Evolutionary conservation across 2,888 invertebrate genomes (phyloP).

Genomic region (Hirtodrosophila cameraria): DNA sequence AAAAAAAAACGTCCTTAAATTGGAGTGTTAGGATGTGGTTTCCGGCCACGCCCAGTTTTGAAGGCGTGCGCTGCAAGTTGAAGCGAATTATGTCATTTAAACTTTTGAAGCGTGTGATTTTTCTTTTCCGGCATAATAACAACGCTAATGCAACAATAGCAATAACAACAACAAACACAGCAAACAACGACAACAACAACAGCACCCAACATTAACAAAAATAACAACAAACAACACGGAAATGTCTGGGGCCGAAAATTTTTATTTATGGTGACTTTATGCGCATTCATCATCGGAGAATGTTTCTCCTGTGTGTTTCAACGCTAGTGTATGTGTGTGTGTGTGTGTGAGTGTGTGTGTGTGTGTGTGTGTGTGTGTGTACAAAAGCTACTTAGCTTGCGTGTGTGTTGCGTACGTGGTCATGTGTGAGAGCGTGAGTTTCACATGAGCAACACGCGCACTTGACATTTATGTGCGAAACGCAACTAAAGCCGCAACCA

Average conservation of each 20-base stretch:
- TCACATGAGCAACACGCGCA: constrained; percentile 68
- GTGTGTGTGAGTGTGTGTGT: constrained; percentile 14
- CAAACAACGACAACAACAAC: constrained; percentile 11
- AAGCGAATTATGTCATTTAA: constrained; percentile 74
- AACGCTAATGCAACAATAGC: constrained; percentile 38
- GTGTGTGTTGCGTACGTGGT: constrained; percentile 50
- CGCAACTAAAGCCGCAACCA: constrained; percentile 50
- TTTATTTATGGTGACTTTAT: constrained; percentile 74
- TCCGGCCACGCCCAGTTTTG: constrained; percentile 31
- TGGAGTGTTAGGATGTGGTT: neutral
- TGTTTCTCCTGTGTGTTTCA: constrained; percentile 23
- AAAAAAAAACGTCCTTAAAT: constrained; percentile 42
- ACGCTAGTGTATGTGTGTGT: constrained; percentile 4
- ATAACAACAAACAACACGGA: constrained; percentile 42
- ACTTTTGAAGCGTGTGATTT: constrained; percentile 76
- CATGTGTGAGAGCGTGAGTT: constrained; percentile 47
- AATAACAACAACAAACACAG: constrained; percentile 15
- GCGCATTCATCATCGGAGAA: constrained; percentile 69
- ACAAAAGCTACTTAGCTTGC: constrained; percentile 55
- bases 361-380: constrained; percentile 16
- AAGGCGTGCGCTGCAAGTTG: constrained; percentile 33
- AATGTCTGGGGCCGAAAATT: constrained; percentile 51
- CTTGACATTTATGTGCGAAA: constrained; percentile 75
- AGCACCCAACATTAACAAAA: constrained; percentile 19
- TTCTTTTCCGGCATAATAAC: constrained; percentile 68